Evolutionary conservation across 1,140 invertebrate species (phyloP).

Genomic region (Hyles vespertilio): DNA sequence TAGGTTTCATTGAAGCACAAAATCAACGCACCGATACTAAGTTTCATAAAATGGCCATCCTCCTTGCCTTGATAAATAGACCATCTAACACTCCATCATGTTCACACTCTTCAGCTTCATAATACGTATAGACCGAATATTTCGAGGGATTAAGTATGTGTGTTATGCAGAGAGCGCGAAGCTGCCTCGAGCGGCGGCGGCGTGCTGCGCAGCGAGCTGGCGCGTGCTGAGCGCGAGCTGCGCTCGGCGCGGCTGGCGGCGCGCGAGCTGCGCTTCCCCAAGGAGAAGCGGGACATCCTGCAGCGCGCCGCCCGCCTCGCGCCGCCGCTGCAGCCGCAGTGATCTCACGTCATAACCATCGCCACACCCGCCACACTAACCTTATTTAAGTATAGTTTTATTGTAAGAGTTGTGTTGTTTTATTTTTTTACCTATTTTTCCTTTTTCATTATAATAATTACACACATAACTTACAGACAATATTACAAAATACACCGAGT

Average conservation of each 20-base stretch:
- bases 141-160: slow-evolving; percentile 11
- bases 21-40: no score
- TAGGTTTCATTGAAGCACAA: no score
- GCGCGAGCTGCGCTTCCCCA: slow-evolving; percentile 93
- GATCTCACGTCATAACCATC: slow-evolving; percentile 50
- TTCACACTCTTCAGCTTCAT: no score
- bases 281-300: slow-evolving; percentile 96
- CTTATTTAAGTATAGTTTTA: slow-evolving; percentile 70
- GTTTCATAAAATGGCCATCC: no score
- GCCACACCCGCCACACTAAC: slow-evolving; percentile 36
- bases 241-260: slow-evolving; percentile 93
- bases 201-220: slow-evolving; percentile 87
- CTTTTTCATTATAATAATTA: no score
- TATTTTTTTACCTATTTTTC: slow-evolving; percentile 28
- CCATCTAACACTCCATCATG: no score
- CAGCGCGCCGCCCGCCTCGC: slow-evolving; percentile 89
- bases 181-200: slow-evolving; percentile 78
- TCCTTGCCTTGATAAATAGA: no score
- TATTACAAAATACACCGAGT: no score
- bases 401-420: slow-evolving; percentile 49
- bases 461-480: no score
- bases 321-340: slow-evolving; percentile 60
- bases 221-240: slow-evolving; percentile 90
- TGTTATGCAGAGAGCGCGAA: slow-evolving; percentile 82
- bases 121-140: no score